Evolutionary conservation across 2,888 invertebrate species (phyloP), one percentile per base, ranked within the genome.

Genomic region (Nesidiocoris tenuis): DNA sequence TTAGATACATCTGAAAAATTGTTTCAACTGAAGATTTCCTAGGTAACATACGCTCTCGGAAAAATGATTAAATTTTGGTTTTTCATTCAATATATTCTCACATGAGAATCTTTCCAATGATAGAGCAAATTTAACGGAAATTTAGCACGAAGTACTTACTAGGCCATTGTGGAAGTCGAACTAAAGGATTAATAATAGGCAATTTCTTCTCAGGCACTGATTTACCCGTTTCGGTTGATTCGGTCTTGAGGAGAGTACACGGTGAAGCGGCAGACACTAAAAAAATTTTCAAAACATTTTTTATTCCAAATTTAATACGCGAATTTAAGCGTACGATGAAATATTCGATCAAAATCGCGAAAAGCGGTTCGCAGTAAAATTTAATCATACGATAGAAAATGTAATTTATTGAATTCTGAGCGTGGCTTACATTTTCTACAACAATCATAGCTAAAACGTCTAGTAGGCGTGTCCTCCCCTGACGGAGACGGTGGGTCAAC

Each of bases 171-270:
- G 95, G 95, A 70, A 94, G 85, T 78, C 90, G 88, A 23, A 95
- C 95, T 59, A 95, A 84, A 0, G 95, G 95, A 85, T 95, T 95
- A 80, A 95, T 95, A 78, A 95, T 95, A 0, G 95, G 95, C 71
- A 95, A 84, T 79, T 89, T 90, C 81, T 91, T 93, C 59, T 80
- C 78, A 5, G 82, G 80, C 2, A 82, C 81, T 0, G 82, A 82
- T 0, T 86, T 86, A 76, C 86, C 86, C 19, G 72, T 72, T 19
- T 72, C 72, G 12, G 87, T 86, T 19, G 87, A 81, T 79, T 86
- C 86, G 59, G 79, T 75, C 79, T 89, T 91, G 22, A 91, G 75
- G 74, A 81, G 77, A 7, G 80, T 67, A 61, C 80, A 80, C 21
- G 83, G 84, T 18, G 84, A 81, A 71, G 85, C 85, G 1, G 85